Conservation (phyloP, 2,797 vertebrate genomes). For the Gymnodraco acuticeps region DNA sequence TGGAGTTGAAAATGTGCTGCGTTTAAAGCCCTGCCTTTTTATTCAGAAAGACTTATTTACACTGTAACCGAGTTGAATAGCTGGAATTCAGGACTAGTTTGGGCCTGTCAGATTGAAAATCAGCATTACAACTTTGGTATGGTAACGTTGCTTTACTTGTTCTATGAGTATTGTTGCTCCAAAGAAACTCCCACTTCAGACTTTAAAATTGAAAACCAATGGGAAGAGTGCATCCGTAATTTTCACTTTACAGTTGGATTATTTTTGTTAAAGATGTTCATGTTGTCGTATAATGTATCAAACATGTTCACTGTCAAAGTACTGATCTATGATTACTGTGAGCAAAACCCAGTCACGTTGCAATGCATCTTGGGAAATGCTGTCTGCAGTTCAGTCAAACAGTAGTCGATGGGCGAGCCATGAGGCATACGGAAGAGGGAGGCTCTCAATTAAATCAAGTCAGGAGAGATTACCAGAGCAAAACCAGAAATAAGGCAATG, state of each 20-base stretch:
- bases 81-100: background rate
- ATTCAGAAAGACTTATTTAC: background rate
- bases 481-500: background rate
- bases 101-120: background rate
- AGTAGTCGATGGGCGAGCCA: slow-evolving; percentile 31
- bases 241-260: background rate
- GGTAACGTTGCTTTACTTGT: background rate
- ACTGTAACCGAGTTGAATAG: background rate
- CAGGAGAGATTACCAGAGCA: background rate
- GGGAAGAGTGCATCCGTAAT: background rate
- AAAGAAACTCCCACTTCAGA: background rate
- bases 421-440: slow-evolving; percentile 56
- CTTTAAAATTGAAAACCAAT: background rate
- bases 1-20: background rate
- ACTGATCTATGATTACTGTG: background rate
- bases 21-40: background rate
- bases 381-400: slow-evolving; percentile 46
- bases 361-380: slow-evolving; percentile 76
- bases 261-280: background rate
- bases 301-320: background rate
- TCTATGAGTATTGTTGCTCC: background rate
- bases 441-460: slow-evolving; percentile 22
- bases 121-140: background rate
- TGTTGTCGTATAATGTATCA: background rate
- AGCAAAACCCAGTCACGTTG: background rate